Percentiles rank a stretch among this genome's conserved stretches.
phyloP scores from a whole-genome alignment of 1,140 invertebrate genomes.

The Drosophila equinoxialis region DNA sequence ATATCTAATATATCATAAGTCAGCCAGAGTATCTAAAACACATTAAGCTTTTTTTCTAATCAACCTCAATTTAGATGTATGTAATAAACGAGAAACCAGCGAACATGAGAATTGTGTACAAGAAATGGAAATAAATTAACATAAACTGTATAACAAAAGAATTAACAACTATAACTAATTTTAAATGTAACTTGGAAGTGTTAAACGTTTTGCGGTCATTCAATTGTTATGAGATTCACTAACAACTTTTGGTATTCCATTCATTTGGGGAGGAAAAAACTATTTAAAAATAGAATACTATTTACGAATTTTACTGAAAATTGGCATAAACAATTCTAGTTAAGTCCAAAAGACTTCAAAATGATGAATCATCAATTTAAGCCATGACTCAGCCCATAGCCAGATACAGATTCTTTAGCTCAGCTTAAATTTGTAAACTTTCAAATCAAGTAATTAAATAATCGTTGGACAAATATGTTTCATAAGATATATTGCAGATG shows the following conservation, averaged over 20 bases:
- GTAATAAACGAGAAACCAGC: conserved; percentile 39
- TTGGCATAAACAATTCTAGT: too few relatives aligned
- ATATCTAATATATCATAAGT: conserved; percentile 44
- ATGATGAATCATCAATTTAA: background rate
- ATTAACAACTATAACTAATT: background rate
- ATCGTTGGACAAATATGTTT: too few relatives aligned
- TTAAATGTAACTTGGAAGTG: background rate
- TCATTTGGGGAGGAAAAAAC: too few relatives aligned
- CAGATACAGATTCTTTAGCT: background rate
- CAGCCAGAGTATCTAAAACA: conserved; percentile 56
- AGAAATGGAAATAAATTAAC: conserved; percentile 39
- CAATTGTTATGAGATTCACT: too few relatives aligned
- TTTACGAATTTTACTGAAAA: too few relatives aligned
- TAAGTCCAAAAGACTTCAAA: background rate
- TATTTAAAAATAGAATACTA: too few relatives aligned
- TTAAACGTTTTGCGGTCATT: too few relatives aligned
- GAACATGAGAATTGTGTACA: conserved; percentile 48
- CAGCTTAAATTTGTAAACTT: background rate
- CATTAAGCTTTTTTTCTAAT: conserved; percentile 46
- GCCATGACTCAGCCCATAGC: background rate
- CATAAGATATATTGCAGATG: too few relatives aligned
- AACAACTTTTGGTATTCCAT: too few relatives aligned
- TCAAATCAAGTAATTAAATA: too few relatives aligned
- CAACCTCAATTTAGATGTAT: conserved; percentile 42
- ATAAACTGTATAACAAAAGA: conserved; percentile 34